phyloP scores from a whole-genome alignment of 2,888 invertebrate genomes.

The Isoperla grammatica region DNA sequence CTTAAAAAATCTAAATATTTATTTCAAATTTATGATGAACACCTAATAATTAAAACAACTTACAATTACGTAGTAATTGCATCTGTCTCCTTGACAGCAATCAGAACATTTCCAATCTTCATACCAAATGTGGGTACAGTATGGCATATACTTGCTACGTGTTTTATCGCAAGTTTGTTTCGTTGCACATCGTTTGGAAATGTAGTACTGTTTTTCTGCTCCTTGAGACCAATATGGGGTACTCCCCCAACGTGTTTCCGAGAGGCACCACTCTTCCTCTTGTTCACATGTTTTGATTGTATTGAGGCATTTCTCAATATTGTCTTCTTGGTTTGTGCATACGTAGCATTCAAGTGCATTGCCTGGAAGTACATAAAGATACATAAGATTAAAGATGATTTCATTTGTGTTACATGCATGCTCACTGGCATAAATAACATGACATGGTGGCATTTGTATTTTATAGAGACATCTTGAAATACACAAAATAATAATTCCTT shows the following conservation, averaged over 20 bases:
- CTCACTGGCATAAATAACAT: no score
- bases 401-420: no score
- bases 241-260: conserved; percentile 90
- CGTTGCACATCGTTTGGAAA: conserved; percentile 85
- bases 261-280: conserved; percentile 78
- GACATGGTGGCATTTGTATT: no score
- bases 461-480: no score
- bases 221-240: conserved; percentile 94
- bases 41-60: no score
- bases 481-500: no score
- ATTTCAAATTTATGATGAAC: no score
- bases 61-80: conserved; percentile 93
- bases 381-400: no score
- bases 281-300: conserved; percentile 88
- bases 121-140: conserved; percentile 90
- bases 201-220: conserved; percentile 86
- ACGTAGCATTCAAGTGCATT: conserved; percentile 87
- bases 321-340: conserved; percentile 87
- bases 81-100: conserved; percentile 92
- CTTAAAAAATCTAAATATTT: no score
- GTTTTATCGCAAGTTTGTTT: conserved; percentile 70
- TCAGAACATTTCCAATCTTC: conserved; percentile 96
- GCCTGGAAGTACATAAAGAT: conserved; percentile 46
- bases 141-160: conserved; percentile 63
- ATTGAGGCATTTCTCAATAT: conserved; percentile 85